These are phyloP conservation scores for Stegostoma tigrinum DNA, from an alignment of 2,113 vertebrate species.

Conservation along the genomic window DNA sequence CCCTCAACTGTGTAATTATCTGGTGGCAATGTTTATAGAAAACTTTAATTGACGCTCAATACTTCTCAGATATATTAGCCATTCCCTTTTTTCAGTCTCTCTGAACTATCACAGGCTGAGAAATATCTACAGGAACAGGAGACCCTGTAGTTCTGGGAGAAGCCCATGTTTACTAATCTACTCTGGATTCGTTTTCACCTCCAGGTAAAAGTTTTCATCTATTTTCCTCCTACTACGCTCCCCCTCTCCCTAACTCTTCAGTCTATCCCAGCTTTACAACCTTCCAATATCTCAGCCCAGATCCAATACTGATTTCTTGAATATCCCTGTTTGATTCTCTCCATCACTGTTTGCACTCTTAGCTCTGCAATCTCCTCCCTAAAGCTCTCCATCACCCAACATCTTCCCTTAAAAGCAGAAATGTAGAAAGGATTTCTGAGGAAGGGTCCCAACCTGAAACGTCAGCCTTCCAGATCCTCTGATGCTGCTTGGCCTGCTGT, in stretches of 20 bases:
- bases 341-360: neutral
- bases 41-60: neutral
- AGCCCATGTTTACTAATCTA: neutral
- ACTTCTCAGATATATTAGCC: neutral
- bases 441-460: too few relatives aligned
- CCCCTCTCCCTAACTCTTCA: neutral
- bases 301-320: neutral
- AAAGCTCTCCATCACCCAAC: neutral
- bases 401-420: neutral
- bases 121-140: neutral
- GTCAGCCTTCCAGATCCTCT: too few relatives aligned
- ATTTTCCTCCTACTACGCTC: neutral
- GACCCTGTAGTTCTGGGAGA: neutral
- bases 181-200: neutral
- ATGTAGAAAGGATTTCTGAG: too few relatives aligned
- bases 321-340: neutral
- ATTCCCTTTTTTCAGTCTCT: too few relatives aligned
- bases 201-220: neutral
- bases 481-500: too few relatives aligned
- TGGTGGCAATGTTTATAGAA: neutral
- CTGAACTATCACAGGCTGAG: neutral
- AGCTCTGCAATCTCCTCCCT: neutral
- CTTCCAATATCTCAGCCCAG: neutral
- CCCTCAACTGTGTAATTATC: neutral
- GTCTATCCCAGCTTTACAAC: neutral